Base-by-base conservation (phyloP, 2,888 invertebrate genomes). In the Oasisia sp. region DNA sequence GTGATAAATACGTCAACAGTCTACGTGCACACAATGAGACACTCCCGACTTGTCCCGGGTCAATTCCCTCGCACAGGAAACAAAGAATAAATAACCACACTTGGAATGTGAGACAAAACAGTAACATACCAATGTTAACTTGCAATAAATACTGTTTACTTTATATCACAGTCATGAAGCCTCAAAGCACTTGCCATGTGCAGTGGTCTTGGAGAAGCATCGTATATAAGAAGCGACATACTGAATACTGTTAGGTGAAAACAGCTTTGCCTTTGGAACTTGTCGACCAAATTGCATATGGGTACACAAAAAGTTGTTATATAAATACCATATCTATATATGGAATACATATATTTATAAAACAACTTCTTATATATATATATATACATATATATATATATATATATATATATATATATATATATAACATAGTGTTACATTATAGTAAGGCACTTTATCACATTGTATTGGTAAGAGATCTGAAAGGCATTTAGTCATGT, bases 401-500 rank as follows among this genome's bases (percentile, higher is more conserved):
- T 12, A 8, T 50, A 50, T 9, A 9, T 74, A 74, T 74, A 74
- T 38, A 4, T 38, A 38, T 38, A 38, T 38, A 4, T 50, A 50
- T 9, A 12, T 74, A 74, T 27, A 74, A 38, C 38, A 38, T 27
- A 74, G 50, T 50, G 50, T 12, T 50, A 14, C 74, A 74, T 74
- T 7, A 74, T 74, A n/a, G n/a, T n/a, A 74, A 74, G 74, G 74
- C 74, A 74, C 74, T 74, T 74, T n/a, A 74, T 74, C 74, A 74
- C 56, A 9, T 7, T 27, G 27, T 74, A 27, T 74, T 3, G 19
- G n/a, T 74, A 7, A 27, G 74, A 27, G 14, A 27, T n/a, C 74
- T 74, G 27, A 5, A 74, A 74, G 7, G 2, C 5, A 19, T 7
- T 74, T 27, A 74, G 4, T 3, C 0, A 27, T 74, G 0, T 74